Evolutionary conservation across 1,140 invertebrate genomes (phyloP), one percentile per base, ranked within the genome.

Genomic region (Ditylenchus dipsaci): DNA sequence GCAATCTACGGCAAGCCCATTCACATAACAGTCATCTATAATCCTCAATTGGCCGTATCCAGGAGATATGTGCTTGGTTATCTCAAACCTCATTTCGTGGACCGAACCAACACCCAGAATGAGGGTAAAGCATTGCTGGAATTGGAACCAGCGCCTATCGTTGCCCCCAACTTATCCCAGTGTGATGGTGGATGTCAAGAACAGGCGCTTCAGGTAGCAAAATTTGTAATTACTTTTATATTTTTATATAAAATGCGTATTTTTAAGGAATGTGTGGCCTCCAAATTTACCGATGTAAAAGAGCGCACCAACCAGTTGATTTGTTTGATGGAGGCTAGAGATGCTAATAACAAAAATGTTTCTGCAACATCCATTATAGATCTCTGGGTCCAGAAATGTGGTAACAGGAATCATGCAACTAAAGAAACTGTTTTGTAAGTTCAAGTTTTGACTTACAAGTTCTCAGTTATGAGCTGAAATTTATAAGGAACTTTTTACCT

Each of bases 1-100:
- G 62, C 38, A 15, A 73, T 72, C 43, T 63, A 58, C 15, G 60
- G 69, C n/a, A 60, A 57, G 42, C 70, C 69, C 21, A 43, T 71
- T 33, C 33, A 71, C 33, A 38, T 72, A 11, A 60, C 15, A 38
- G 23, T 71, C 15, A 65, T 71, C 19, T 71, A 47, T 57, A 29
- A 45, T n/a, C 63, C 69, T 1, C 19, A 13, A 13, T 5, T 43
- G 19, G 21, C 58, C 17, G 15, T 1, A 21, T 63, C 69, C 5
- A 23, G 33, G 13, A 23, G 33, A 13, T 72, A 72, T 42, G 49
- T 72, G 11, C 33, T 74, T 1, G 26, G 42, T 43, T 72, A 72
- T 56, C 30, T 72, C 17, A 72, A 74, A 43, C 58, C 26, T 13
- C 33, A 67, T 53, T 63, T 72, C 3, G 21, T 45, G 19, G 27